phyloP scores from a whole-genome alignment of 2,113 vertebrate genomes.

The Sorex araneus region DNA sequence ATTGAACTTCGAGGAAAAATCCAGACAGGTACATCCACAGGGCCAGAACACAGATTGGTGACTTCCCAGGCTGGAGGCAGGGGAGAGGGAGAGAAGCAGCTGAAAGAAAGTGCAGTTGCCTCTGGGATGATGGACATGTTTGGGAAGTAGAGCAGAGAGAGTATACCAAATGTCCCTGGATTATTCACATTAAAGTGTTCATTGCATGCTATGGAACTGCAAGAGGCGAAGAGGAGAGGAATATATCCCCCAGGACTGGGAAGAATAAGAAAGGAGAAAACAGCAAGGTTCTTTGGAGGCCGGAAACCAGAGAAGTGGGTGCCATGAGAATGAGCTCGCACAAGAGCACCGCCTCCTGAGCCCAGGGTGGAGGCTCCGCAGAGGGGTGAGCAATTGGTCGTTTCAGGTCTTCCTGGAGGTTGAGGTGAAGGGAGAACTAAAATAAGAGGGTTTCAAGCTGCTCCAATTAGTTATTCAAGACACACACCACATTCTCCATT shows the following conservation, averaged over 20 bases:
- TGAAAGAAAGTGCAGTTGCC: constrained; percentile 18
- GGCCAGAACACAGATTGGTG: neutral
- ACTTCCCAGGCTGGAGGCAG: neutral
- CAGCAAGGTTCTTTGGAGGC: neutral
- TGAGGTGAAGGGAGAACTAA: constrained; percentile 8
- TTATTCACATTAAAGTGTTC: constrained; percentile 8
- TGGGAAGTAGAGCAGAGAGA: neutral
- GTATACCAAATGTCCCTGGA: neutral
- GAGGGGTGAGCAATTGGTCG: neutral
- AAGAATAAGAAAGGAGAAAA: constrained; percentile 26
- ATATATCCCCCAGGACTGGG: neutral
- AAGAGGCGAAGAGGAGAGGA: neutral
- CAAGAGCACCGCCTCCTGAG: constrained; percentile 12
- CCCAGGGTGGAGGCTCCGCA: neutral
- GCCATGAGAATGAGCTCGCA: neutral
- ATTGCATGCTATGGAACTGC: neutral
- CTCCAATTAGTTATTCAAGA: neutral
- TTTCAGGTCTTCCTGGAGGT: constrained; percentile 6
- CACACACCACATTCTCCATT: neutral
- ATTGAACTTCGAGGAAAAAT: neutral
- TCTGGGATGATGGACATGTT: neutral
- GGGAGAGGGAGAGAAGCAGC: neutral
- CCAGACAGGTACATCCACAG: neutral
- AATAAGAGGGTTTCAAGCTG: constrained; percentile 8
- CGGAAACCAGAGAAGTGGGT: neutral